phyloP scores from a whole-genome alignment of 2,113 vertebrate genomes.

The Megaleporinus macrocephalus region DNA sequence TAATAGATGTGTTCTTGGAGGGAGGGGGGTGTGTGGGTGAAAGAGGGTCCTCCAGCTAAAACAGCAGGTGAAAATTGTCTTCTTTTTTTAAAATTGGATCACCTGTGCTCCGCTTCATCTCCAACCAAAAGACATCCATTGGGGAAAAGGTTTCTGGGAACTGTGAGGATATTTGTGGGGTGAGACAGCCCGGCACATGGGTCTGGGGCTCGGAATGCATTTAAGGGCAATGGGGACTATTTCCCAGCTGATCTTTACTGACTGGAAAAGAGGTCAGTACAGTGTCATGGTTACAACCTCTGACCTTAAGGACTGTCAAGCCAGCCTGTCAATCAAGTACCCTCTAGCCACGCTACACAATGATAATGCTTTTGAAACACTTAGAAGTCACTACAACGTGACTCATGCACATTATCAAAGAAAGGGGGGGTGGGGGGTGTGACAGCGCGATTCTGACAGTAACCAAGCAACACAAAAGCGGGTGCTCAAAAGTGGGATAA shows the following conservation, averaged over 20 bases:
- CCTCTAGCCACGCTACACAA: neutral
- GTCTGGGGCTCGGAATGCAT: conserved; percentile 36
- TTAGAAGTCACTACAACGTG: conserved; percentile 5
- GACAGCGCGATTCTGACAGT: neutral
- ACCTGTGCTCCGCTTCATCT: conserved; percentile 35
- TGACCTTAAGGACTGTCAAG: conserved; percentile 31
- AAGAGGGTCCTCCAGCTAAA: conserved; percentile 42
- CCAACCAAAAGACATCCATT: conserved; percentile 29
- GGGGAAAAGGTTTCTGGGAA: conserved; percentile 54
- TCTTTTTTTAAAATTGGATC: conserved; percentile 51
- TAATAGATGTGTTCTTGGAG: conserved; percentile 40
- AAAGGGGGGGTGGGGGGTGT: neutral
- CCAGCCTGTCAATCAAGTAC: conserved; percentile 27
- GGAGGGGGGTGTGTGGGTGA: neutral
- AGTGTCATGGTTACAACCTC: conserved; percentile 33
- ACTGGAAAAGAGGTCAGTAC: conserved; percentile 36
- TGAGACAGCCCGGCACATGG: neutral
- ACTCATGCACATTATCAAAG: neutral
- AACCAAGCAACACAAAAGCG: conserved; percentile 20
- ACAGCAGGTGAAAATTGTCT: conserved; percentile 52
- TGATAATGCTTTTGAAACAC: conserved; percentile 13
- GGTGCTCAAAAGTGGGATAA: neutral
- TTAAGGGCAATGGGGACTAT: conserved; percentile 35
- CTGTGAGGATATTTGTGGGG: conserved; percentile 39
- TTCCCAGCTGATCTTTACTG: conserved; percentile 46